Evolutionary conservation across 2,888 invertebrate genomes (phyloP).

Genomic region (Leptopilina syphax): DNA sequence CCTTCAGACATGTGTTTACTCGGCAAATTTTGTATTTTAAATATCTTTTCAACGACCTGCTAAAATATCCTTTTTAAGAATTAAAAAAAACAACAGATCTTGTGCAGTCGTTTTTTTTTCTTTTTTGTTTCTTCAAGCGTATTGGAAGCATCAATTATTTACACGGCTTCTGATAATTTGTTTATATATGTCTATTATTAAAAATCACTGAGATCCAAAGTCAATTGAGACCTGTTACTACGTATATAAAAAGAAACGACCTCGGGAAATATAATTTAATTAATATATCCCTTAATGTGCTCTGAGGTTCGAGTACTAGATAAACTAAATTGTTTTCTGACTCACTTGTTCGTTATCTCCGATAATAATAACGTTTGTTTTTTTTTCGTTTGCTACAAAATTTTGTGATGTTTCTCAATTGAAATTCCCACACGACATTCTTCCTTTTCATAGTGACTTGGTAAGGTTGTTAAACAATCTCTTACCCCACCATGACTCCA

Average conservation of each 20-base stretch:
- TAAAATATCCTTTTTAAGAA: not conserved
- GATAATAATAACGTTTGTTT: not conserved
- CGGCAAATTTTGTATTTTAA: constrained; percentile 12
- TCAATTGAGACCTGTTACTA: constrained; percentile 21
- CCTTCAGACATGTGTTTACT: not conserved
- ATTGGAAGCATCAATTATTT: constrained; percentile 19
- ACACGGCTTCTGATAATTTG: constrained; percentile 2
- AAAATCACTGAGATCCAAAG: constrained; percentile 18
- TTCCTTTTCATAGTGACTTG: constrained; percentile 80
- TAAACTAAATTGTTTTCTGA: constrained; percentile 2
- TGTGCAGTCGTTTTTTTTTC: not conserved
- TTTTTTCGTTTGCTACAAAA: constrained; percentile 45
- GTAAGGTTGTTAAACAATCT: constrained; percentile 91
- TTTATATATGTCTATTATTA: not conserved
- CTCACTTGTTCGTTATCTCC: not conserved
- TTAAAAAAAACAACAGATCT: constrained; percentile 19
- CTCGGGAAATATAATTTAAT: constrained; percentile 9
- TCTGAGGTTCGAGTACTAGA: constrained; percentile 4
- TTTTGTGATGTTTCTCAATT: constrained; percentile 41
- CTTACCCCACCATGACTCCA: constrained; percentile 95
- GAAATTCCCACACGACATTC: constrained; percentile 40
- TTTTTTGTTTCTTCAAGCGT: constrained; percentile 6
- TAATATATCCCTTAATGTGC: constrained; percentile 4
- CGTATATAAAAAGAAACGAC: not conserved
- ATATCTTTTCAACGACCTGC: constrained; percentile 8